Evolutionary conservation across 2,888 invertebrate genomes (phyloP), one percentile per base, ranked within the genome.

Genomic region (Campopleginae sp.): DNA sequence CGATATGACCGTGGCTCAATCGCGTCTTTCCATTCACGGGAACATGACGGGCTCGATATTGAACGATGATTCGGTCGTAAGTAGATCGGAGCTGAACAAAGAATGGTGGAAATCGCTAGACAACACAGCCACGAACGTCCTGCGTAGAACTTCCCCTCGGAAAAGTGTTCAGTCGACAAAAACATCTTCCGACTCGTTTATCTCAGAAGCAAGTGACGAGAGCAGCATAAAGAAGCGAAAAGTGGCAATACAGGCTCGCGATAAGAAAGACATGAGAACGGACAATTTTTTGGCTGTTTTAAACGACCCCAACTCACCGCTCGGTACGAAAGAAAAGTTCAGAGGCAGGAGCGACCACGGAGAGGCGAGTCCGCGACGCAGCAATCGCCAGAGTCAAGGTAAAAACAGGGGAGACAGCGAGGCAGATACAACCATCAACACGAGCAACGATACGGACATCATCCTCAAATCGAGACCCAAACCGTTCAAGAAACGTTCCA

Each of bases 51-150:
- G 4, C 0, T 6, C 75, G 7, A 82, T 80, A 46, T 74, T 87
- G 48, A 19, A 70, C 31, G 3, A 58, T 0, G 58, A 63, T 27
- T 86, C 87, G 0, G 12, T 1, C 2, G 42, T 85, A 10, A 65
- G 76, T 31, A 10, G 51, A 0, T 19, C 78, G 12, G 42, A 68
- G 2, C 27, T 71, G 27, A 27, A 75, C 1, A 74, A 66, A 17
- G 58, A 79, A 17, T 84, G 85, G 85, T 87, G 86, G 86, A 68
- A 81, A 6, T 54, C 38, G 23, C 77, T 86, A 42, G 79, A 85
- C n/a, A 71, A 63, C 38, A 79, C 82, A 10, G 74, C n/a, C 1
- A 44, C 51, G 2, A 27, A 65, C 2, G 65, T 80, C 8, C 58
- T 46, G 19, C 51, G 63, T 23, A 58, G 80, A 76, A 31, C 51